Evolutionary conservation across 2,797 vertebrate species (phyloP), one percentile per base, ranked within the genome.

Genomic region (Danio albolineatus): DNA sequence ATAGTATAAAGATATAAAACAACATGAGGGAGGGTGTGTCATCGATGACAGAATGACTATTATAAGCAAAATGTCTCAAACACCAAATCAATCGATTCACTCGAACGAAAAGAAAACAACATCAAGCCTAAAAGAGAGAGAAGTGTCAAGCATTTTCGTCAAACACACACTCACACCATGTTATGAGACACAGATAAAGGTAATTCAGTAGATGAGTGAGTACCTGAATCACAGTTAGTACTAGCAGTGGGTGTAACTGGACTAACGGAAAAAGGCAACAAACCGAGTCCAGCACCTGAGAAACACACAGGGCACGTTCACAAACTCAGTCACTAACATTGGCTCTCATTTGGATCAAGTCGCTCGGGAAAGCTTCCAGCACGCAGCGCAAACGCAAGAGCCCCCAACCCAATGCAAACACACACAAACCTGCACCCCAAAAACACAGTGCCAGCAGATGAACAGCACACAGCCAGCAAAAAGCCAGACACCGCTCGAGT

Each of bases 141-240:
- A 54, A 54, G 19, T 64, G 19, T n/a, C 46, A 73, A 48, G 36
- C 44, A 57, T 36, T 38, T 46, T 51, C 28, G 62, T 57, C n/a
- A 16, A 46, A 46, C 28, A 28, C 28, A 28, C 28, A 67, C 28
- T 84, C 14, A 78, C 72, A 84, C 19, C 76, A 80, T 46, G 39
- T 21, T 46, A 21, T 51, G 13, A 84, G 79, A 81, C 64, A 78
- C 16, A 76, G 75, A 73, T 65, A 21, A 66, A 82, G 51, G 85
- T 36, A 62, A 54, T 39, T 28, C 54, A 62, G 77, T 72, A 46
- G 86, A 62, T 76, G 70, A 89, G 86, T 76, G 84, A 91, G 94
- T 98, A 98, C 96, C 96, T 98, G 95, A 96, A 93, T 97, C 95
- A 98, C 96, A 98, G 95, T 98, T 98, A 96, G 96, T 96, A 96